Evolutionary conservation across 2,888 invertebrate genomes (phyloP), one percentile per base, ranked within the genome.

Genomic region (Pollenia angustigena): DNA sequence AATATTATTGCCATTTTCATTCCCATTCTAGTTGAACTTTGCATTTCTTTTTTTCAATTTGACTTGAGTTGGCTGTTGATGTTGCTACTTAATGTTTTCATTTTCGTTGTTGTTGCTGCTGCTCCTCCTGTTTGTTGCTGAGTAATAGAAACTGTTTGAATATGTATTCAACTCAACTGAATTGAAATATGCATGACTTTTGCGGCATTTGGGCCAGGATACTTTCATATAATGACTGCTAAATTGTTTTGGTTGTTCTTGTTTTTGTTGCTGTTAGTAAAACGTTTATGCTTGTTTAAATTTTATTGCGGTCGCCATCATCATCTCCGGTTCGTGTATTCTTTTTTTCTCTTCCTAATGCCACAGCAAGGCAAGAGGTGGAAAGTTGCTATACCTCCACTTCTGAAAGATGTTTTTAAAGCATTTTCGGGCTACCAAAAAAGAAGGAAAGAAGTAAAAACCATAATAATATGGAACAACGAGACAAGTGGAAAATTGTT

Each of bases 261-360:
- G 50, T 72, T 52, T 40, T 64, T 81, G 60, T 56, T 71, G 16
- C 46, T 69, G 68, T 52, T 84, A 72, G 76, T 83, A 81, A 83
- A 84, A 84, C 81, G 83, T 87, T 87, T 87, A 84, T 83, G 81
- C 58, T 81, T 54, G 87, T 84, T 87, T 81, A 87, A 84, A 87
- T 87, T 87, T 84, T 87, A 87, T 87, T 87, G 87, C 87, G 87
- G 87, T 87, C 87, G 87, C 84, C 86, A 86, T 83, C 83, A 80
- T 80, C 84, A 80, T 80, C 79, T 85, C 84, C 64, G 68, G 54
- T 52, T 85, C 72, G 69, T 79, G 60, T 60, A 76, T 76, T 76
- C 23, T 32, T 81, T 48, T 76, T 78, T 58, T 48, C 40, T 78
- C 4, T 32, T 11, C 4, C 6, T 32, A 32, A 32, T 32, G 32